A percentile compares a stretch with the other conserved stretches of the same genome.
Evolutionary conservation across 2,113 vertebrate genomes (phyloP).

Genomic region (Trachemys scripta): DNA sequence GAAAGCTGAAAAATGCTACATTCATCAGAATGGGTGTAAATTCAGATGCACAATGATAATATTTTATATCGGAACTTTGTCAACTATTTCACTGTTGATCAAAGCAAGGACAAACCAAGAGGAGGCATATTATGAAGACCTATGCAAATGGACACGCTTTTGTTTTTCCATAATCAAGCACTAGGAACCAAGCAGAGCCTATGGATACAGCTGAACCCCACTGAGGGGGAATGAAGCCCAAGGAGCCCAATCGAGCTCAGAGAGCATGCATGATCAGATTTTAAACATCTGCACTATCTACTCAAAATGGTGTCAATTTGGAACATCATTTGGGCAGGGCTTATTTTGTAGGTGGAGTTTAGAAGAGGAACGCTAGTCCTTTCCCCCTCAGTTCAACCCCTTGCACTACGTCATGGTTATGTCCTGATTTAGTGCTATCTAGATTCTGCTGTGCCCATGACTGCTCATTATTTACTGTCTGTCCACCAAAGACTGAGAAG

Average conservation of each 20-base stretch:
- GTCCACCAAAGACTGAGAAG: background rate
- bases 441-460: background rate
- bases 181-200: background rate
- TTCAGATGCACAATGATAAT: background rate
- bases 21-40: background rate
- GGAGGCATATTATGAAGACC: background rate
- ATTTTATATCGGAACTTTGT: background rate
- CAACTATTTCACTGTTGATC: background rate
- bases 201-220: background rate
- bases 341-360: background rate
- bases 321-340: background rate
- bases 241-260: background rate
- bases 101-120: background rate
- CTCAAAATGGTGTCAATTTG: background rate
- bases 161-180: background rate
- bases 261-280: background rate
- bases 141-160: background rate
- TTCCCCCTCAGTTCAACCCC: background rate
- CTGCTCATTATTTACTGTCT: background rate
- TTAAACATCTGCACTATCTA: background rate
- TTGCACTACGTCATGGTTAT: accelerated
- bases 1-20: background rate
- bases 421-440: background rate
- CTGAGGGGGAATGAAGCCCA: background rate
- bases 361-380: background rate